A percentile compares a stretch with the other conserved stretches of the same genome.
Evolutionary conservation across 1,140 invertebrate genomes (phyloP).

Genomic region (Formica selysi): DNA sequence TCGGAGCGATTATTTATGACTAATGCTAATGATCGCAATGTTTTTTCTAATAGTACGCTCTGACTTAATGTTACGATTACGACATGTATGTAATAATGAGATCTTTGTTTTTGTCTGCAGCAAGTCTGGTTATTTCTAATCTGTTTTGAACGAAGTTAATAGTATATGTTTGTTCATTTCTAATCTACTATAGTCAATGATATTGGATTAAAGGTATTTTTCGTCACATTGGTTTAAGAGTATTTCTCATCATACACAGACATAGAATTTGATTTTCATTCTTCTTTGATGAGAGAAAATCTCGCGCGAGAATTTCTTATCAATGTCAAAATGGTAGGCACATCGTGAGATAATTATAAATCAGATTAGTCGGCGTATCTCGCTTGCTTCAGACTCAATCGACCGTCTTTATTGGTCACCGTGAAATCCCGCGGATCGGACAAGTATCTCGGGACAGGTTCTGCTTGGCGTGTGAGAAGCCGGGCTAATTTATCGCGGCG

Average conservation of each 20-base stretch:
- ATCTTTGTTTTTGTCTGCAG: constrained; percentile 20
- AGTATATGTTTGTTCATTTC: constrained; percentile 7
- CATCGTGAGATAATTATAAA: constrained; percentile 70
- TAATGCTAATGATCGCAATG: constrained; percentile 31
- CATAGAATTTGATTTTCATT: background rate
- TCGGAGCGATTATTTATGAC: constrained; percentile 49
- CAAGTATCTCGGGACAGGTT: constrained; percentile 80
- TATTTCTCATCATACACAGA: too few relatives aligned
- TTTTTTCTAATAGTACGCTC: constrained; percentile 20
- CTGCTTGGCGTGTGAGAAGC: constrained; percentile 80
- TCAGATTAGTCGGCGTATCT: constrained; percentile 60
- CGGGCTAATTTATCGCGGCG: constrained; percentile 81
- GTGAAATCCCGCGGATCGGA: constrained; percentile 74
- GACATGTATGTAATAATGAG: background rate
- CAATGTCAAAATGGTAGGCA: constrained; percentile 12
- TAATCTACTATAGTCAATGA: background rate
- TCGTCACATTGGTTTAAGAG: background rate
- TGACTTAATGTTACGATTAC: constrained; percentile 23
- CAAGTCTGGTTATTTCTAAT: constrained; percentile 37
- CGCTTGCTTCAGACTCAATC: constrained; percentile 67
- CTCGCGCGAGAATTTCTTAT: constrained; percentile 43
- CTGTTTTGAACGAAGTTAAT: constrained; percentile 25
- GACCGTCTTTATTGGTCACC: constrained; percentile 77
- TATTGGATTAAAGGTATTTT: background rate
- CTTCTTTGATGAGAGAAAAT: background rate